These are phyloP conservation scores for Holcopasites calliopsidis DNA, from an alignment of 1,140 invertebrate genomes.

Conservation along the genomic window DNA sequence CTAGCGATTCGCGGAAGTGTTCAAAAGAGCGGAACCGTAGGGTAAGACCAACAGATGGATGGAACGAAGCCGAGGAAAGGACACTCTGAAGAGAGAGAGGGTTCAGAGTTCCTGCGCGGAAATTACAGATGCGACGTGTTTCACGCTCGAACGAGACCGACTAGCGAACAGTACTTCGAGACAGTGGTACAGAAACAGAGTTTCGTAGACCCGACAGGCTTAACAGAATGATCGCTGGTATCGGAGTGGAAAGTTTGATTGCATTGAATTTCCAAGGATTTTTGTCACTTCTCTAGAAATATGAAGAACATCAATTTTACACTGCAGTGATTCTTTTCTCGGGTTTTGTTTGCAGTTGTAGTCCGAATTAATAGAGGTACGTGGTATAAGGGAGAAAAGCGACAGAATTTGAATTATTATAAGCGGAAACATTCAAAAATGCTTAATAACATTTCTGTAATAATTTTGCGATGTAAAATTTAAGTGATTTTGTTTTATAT, in stretches of 20 bases:
- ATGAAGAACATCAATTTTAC: not conserved
- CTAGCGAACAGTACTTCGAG: constrained; percentile 35
- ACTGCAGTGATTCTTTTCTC: not conserved
- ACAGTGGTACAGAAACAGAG: constrained; percentile 16
- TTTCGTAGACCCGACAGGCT: not conserved
- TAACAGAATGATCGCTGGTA: constrained; percentile 11
- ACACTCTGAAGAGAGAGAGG: constrained; percentile 20
- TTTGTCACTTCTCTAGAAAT: constrained; percentile 18
- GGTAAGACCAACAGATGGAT: constrained; percentile 1
- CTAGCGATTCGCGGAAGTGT: not conserved
- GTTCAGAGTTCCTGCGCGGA: constrained; percentile 55
- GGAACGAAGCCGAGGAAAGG: constrained; percentile 16
- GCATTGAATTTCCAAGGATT: constrained; percentile 3
- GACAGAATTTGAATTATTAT: too few species aligned
- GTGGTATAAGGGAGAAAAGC: too few species aligned
- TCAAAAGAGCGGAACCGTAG: not conserved
- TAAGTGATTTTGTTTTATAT: too few species aligned
- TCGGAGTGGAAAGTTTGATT: constrained; percentile 20
- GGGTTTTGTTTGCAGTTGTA: not conserved
- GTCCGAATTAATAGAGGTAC: not conserved
- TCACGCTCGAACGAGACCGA: constrained; percentile 53
- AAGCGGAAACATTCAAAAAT: too few species aligned
- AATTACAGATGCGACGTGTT: constrained; percentile 65
- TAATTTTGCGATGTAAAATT: too few species aligned
- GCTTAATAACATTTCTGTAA: too few species aligned